These are phyloP conservation scores for Tetranychus piercei DNA, from an alignment of 2,888 invertebrate genomes.

Conservation along the genomic window DNA sequence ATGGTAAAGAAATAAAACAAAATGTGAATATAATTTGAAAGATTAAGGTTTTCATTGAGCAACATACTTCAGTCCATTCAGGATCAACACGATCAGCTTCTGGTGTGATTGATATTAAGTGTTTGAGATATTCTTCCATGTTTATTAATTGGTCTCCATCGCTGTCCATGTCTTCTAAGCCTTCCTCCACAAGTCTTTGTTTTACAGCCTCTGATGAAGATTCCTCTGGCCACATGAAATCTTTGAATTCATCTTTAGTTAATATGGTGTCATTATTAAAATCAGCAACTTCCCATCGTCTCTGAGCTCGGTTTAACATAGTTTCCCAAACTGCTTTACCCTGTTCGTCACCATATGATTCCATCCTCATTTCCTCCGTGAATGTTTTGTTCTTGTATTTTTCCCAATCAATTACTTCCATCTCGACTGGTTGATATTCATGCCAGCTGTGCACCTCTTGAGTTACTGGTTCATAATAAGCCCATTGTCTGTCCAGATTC, in stretches of 20 bases:
- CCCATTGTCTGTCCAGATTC: slow-evolving; percentile 28
- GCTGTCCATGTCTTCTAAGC: slow-evolving; percentile 40
- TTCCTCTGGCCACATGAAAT: slow-evolving; percentile 29
- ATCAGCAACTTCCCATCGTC: slow-evolving; percentile 28
- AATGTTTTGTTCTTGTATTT: slow-evolving; percentile 27
- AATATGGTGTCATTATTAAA: slow-evolving; percentile 26
- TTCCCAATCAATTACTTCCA: slow-evolving; percentile 27
- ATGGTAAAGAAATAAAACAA: not conserved
- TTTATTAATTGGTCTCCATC: slow-evolving; percentile 38
- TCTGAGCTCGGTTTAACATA: slow-evolving; percentile 26
- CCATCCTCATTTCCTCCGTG: slow-evolving; percentile 23
- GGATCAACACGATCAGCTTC: slow-evolving; percentile 20
- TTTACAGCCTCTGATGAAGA: slow-evolving; percentile 23
- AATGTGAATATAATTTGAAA: not conserved
- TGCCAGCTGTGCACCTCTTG: slow-evolving; percentile 27
- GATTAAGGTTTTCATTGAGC: not conserved
- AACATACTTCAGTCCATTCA: slow-evolving; percentile 16
- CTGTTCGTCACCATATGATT: slow-evolving; percentile 15
- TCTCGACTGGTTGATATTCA: slow-evolving; percentile 26
- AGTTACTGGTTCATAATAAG: slow-evolving; percentile 26
- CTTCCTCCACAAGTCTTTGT: slow-evolving; percentile 33
- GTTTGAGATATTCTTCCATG: slow-evolving; percentile 39
- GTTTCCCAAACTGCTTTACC: slow-evolving; percentile 22
- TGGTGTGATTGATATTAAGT: slow-evolving; percentile 23
- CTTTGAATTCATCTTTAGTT: slow-evolving; percentile 27